phyloP scores from a whole-genome alignment of 2,888 invertebrate species.

The Diaperis boleti region DNA sequence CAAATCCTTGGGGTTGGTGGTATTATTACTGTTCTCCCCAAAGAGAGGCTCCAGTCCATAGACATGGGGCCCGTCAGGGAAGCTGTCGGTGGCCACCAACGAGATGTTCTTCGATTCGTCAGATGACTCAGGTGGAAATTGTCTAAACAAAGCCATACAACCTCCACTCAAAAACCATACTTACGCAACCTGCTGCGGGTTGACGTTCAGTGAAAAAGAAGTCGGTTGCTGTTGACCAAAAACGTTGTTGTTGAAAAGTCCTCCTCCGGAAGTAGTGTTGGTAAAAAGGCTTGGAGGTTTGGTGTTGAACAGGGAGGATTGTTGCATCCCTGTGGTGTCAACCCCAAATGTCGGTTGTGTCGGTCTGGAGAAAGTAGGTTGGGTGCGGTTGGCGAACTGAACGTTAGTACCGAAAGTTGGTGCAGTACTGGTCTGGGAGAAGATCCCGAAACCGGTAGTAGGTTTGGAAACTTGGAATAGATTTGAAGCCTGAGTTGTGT shows the following conservation, averaged over 20 bases:
- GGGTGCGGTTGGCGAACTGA: conserved; percentile 5
- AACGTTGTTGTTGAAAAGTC: conserved; percentile 29
- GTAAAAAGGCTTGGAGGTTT: conserved; percentile 70
- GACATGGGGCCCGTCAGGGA: conserved; percentile 58
- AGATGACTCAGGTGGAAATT: conserved; percentile 49
- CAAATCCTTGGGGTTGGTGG: conserved; percentile 61
- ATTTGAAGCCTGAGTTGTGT: conserved; percentile 51
- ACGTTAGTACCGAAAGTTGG: conserved; percentile 55
- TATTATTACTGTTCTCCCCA: conserved; percentile 45
- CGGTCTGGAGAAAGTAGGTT: conserved; percentile 45
- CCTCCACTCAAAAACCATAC: conserved; percentile 33
- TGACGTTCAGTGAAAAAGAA: conserved; percentile 42
- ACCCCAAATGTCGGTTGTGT: conserved; percentile 25
- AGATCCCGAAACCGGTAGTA: conserved; percentile 50
- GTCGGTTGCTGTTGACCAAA: conserved; percentile 43
- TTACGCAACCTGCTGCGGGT: conserved; percentile 54
- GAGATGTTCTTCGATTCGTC: conserved; percentile 50
- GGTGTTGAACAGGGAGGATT: conserved; percentile 65
- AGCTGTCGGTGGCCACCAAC: conserved; percentile 54
- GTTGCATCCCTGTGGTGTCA: conserved; percentile 46
- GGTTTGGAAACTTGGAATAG: conserved; percentile 59
- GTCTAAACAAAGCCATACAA: conserved; percentile 45
- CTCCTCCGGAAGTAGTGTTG: conserved; percentile 55
- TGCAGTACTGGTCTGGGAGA: conserved; percentile 54
- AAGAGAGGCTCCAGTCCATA: conserved; percentile 57